Evolutionary conservation across 2,113 vertebrate genomes (phyloP).

Genomic region (Carlito syrichta): DNA sequence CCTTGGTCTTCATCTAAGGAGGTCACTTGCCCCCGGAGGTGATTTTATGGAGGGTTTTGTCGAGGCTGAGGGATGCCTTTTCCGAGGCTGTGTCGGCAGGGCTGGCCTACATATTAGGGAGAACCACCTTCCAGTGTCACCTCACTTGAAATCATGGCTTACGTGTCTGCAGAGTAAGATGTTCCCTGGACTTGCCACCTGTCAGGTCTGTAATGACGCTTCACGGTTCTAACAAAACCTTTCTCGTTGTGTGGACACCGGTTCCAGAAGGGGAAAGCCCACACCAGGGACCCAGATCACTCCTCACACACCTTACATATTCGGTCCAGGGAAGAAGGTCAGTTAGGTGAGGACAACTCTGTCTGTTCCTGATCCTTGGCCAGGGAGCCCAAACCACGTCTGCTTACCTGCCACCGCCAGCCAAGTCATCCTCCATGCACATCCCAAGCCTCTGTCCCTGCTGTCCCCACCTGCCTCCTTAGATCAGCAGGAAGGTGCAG

Average conservation of each 20-base stretch:
- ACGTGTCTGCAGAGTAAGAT: slow-evolving; percentile 73
- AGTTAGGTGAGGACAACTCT: not conserved
- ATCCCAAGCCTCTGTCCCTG: not conserved
- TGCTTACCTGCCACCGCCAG: too few relatives aligned
- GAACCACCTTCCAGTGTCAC: slow-evolving; percentile 64
- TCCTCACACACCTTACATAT: not conserved
- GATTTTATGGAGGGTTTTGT: slow-evolving; percentile 68
- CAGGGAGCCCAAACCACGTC: not conserved
- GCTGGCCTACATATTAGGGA: slow-evolving; percentile 41
- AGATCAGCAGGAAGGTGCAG: not conserved
- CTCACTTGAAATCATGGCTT: slow-evolving; percentile 70
- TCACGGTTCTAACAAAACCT: slow-evolving; percentile 63
- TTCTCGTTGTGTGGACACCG: slow-evolving; percentile 50
- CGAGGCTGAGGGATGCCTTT: too few relatives aligned
- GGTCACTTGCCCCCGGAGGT: slow-evolving; percentile 58
- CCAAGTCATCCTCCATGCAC: not conserved
- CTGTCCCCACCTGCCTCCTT: not conserved
- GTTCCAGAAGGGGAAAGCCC: slow-evolving; percentile 26
- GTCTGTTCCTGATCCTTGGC: not conserved
- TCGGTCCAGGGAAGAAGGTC: not conserved
- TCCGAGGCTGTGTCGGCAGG: slow-evolving; percentile 49
- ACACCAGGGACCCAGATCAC: not conserved
- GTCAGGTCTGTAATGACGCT: slow-evolving; percentile 77
- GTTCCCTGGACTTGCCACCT: slow-evolving; percentile 73
- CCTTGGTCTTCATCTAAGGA: slow-evolving; percentile 44